These are phyloP conservation scores for Bryconaethiops microstoma DNA, from an alignment of 2,797 vertebrate species.

Conservation along the genomic window DNA sequence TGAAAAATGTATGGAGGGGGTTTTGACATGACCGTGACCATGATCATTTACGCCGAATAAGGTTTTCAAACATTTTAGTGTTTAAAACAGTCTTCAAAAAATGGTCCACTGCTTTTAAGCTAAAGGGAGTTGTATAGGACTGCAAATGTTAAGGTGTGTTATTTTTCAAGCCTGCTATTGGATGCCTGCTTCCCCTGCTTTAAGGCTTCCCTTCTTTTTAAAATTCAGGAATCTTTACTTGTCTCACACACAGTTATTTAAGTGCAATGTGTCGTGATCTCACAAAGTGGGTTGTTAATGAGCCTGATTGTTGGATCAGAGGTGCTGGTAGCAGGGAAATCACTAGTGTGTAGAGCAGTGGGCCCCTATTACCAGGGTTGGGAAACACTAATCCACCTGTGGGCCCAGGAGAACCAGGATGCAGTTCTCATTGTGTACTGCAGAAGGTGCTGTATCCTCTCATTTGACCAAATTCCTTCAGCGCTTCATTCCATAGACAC, in stretches of 20 bases:
- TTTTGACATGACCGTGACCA: not conserved
- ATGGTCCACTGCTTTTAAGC: constrained; percentile 1
- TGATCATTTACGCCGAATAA: not conserved
- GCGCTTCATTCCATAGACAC: constrained; percentile 15
- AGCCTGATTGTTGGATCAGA: no score
- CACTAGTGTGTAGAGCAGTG: no score
- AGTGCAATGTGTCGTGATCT: no score
- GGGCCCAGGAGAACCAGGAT: not conserved
- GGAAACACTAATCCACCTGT: not conserved
- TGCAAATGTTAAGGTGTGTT: not conserved
- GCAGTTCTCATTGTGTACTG: constrained; percentile 42
- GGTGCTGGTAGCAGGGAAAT: no score
- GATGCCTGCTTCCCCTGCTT: no score
- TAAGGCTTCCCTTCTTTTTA: no score
- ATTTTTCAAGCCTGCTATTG: no score
- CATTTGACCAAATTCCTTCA: constrained; percentile 13
- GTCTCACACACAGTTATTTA: no score
- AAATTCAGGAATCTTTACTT: no score
- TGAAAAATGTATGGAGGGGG: not conserved
- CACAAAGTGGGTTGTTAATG: no score
- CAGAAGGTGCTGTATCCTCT: constrained; percentile 45
- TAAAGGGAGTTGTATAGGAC: not conserved
- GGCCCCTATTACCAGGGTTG: no score
- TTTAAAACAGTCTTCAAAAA: not conserved
- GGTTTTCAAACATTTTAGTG: not conserved